Evolutionary conservation across 2,113 vertebrate species (phyloP).

Genomic region (Picathartes gymnocephalus): DNA sequence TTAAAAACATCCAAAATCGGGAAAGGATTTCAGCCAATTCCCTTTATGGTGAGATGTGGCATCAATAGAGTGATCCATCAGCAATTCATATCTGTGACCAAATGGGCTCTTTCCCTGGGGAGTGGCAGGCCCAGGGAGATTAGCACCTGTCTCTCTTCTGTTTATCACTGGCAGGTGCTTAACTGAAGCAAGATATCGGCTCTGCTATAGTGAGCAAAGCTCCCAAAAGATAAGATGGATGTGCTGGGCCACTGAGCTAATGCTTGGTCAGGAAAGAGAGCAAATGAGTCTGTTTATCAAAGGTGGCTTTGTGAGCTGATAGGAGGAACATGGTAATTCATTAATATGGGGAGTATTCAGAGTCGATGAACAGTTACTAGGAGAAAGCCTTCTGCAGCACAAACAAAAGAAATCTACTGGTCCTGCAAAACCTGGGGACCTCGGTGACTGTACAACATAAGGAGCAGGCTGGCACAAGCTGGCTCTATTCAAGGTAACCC

Average conservation of each 20-base stretch:
- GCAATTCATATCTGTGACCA: not conserved
- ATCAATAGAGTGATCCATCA: not conserved
- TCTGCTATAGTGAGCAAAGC: conserved; percentile 42
- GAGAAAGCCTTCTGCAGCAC: not conserved
- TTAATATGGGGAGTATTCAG: not conserved
- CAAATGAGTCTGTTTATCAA: conserved; percentile 32
- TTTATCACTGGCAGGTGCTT: conserved; percentile 65
- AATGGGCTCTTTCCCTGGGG: not conserved
- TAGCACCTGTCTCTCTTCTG: conserved; percentile 47
- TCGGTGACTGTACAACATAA: not conserved
- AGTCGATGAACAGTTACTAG: not conserved
- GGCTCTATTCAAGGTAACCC: not conserved
- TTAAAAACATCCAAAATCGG: not conserved
- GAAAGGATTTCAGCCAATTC: not conserved
- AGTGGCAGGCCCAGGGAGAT: not conserved
- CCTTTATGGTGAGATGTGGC: not conserved
- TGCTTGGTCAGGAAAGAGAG: conserved; percentile 41
- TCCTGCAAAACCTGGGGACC: not conserved
- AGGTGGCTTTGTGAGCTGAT: conserved; percentile 1
- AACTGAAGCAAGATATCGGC: conserved; percentile 19
- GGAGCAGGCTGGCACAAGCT: not conserved
- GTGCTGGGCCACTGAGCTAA: conserved; percentile 50
- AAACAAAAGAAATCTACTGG: not conserved
- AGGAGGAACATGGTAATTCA: not conserved
- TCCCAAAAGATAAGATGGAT: conserved; percentile 66